Percentiles rank a stretch among this genome's conserved stretches.
phyloP scores from a whole-genome alignment of 2,113 vertebrate genomes.

The Albula glossodonta region DNA sequence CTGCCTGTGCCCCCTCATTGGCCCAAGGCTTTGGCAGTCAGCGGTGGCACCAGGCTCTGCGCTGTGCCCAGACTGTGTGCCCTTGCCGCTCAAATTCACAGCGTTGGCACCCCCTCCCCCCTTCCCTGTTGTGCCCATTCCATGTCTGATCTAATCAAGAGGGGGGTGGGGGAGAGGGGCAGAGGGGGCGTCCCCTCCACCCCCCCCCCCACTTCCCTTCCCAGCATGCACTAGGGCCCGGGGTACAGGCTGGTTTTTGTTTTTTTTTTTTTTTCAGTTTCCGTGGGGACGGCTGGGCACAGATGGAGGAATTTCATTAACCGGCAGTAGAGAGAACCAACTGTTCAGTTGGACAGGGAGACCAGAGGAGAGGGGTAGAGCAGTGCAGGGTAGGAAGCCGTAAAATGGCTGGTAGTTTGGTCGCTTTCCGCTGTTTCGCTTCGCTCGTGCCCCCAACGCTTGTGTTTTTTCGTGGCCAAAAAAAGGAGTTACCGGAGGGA shows the following conservation, averaged over 20 bases:
- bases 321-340: constrained; percentile 99
- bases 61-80: not conserved
- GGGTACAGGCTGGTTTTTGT: constrained; percentile 86
- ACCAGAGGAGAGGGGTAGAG: constrained; percentile 94
- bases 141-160: constrained; percentile 74
- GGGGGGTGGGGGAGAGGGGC: constrained; percentile 85
- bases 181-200: constrained; percentile 79
- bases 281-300: constrained; percentile 90
- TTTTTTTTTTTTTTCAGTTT: constrained; percentile 92
- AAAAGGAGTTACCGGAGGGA: constrained; percentile 90
- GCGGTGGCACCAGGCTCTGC: not conserved
- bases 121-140: constrained; percentile 37
- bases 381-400: constrained; percentile 68
- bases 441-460: too few relatives aligned
- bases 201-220: constrained; percentile 69
- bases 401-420: constrained; percentile 98
- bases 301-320: constrained; percentile 99
- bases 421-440: too few relatives aligned
- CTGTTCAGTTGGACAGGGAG: constrained; percentile 99
- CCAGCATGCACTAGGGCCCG: constrained; percentile 93
- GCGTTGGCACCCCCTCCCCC: not conserved
- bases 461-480: constrained; percentile 76
- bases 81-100: not conserved
- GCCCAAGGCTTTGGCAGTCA: too few relatives aligned
- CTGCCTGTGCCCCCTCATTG: too few relatives aligned